Conservation (phyloP, 2,797 vertebrate genomes). For the Microctenopoma stevenorrisi region DNA sequence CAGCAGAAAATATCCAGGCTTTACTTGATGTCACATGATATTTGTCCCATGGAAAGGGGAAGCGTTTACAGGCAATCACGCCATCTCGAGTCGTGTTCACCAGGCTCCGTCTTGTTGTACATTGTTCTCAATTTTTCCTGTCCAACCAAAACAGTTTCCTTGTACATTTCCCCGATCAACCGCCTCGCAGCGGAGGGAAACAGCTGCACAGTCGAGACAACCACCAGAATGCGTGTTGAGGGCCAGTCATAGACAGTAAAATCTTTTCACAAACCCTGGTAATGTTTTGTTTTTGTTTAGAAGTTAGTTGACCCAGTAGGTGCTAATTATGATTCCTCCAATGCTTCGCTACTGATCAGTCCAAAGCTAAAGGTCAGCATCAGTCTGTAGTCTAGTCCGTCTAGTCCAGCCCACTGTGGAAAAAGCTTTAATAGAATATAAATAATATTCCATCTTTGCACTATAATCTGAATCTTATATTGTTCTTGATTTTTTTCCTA, state of each 20-base stretch:
- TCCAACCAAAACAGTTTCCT: neutral
- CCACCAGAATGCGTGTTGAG: neutral
- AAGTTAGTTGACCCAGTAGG: neutral
- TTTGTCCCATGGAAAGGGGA: neutral
- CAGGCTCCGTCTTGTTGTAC: too few species aligned
- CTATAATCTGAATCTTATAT: too few species aligned
- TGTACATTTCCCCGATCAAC: neutral
- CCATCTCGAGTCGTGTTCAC: neutral
- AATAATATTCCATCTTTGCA: too few species aligned
- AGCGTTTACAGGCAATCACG: neutral
- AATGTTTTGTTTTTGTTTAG: neutral
- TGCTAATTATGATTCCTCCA: neutral
- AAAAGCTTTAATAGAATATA: too few species aligned
- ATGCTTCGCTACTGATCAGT: too few species aligned
- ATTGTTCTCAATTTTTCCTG: constrained; percentile 1
- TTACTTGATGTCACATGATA: neutral
- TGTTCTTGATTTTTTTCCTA: too few species aligned
- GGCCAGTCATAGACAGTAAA: neutral
- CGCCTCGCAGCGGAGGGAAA: neutral
- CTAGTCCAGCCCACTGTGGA: too few species aligned
- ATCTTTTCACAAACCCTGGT: neutral
- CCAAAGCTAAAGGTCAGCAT: too few species aligned
- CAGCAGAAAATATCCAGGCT: neutral
- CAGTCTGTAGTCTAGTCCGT: too few species aligned
- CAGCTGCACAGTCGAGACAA: neutral